These are phyloP conservation scores for Micrasema minimum DNA, from an alignment of 1,140 invertebrate species.

Conservation along the genomic window DNA sequence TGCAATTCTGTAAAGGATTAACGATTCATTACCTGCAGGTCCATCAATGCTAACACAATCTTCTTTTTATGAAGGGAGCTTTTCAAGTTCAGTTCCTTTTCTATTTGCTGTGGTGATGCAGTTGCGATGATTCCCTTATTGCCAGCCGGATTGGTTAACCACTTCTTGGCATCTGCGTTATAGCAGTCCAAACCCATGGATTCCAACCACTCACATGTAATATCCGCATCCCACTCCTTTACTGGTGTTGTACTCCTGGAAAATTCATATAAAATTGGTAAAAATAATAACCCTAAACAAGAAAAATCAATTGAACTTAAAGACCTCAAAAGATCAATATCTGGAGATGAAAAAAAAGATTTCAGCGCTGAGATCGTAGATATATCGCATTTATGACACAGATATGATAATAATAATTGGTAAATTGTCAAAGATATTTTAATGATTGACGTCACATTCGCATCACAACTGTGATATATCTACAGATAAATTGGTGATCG, in stretches of 20 bases:
- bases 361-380: too few relatives aligned
- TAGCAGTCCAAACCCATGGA: slow-evolving; percentile 89
- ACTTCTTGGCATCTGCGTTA: slow-evolving; percentile 77
- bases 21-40: slow-evolving; percentile 55
- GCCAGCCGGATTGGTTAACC: slow-evolving; percentile 80
- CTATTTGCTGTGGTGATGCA: slow-evolving; percentile 82
- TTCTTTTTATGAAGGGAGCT: slow-evolving; percentile 93
- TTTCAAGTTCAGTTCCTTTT: slow-evolving; percentile 89
- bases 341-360: not conserved
- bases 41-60: slow-evolving; percentile 81
- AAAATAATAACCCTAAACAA: too few relatives aligned
- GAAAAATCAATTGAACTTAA: too few relatives aligned
- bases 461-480: not conserved
- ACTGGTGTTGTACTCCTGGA: slow-evolving; percentile 71
- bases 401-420: too few relatives aligned
- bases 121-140: slow-evolving; percentile 77
- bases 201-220: slow-evolving; percentile 89
- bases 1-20: too few relatives aligned
- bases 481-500: too few relatives aligned
- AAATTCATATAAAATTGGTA: too few relatives aligned
- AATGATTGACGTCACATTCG: not conserved
- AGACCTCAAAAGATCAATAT: too few relatives aligned
- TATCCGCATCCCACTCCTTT: slow-evolving; percentile 83
- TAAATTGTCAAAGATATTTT: not conserved
- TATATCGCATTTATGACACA: too few relatives aligned